Conservation (phyloP, 2,113 vertebrate genomes). For the Cyanoderma ruficeps region DNA sequence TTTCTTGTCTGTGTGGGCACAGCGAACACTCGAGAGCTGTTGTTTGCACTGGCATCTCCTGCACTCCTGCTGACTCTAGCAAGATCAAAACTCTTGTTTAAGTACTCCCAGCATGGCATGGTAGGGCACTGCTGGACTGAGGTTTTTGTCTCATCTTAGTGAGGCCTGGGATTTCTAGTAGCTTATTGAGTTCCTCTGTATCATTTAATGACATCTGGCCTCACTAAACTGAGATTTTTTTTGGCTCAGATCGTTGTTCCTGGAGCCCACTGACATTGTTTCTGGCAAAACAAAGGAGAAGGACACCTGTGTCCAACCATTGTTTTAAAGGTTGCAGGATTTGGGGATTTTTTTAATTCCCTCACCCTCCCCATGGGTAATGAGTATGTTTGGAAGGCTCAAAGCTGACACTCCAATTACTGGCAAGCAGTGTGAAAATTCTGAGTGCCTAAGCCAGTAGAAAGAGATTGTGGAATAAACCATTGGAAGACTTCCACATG, state of each 20-base stretch:
- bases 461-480: neutral
- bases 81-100: neutral
- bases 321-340: neutral
- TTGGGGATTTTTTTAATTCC: neutral
- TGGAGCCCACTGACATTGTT: neutral
- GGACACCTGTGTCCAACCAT: neutral
- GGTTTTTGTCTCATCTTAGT: neutral
- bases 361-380: neutral
- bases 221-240: neutral
- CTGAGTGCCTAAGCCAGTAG: neutral
- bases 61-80: neutral
- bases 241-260: neutral
- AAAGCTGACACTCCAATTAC: neutral
- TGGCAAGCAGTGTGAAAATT: neutral
- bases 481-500: neutral
- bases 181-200: neutral
- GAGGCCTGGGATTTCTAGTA: neutral
- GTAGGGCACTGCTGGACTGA: neutral
- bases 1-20: neutral
- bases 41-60: neutral
- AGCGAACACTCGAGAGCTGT: neutral
- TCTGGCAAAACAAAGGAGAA: neutral
- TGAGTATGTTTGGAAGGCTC: neutral
- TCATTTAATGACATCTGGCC: neutral
- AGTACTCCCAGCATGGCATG: neutral